phyloP scores from a whole-genome alignment of 1,140 invertebrate genomes.

The Onthophagus taurus region DNA sequence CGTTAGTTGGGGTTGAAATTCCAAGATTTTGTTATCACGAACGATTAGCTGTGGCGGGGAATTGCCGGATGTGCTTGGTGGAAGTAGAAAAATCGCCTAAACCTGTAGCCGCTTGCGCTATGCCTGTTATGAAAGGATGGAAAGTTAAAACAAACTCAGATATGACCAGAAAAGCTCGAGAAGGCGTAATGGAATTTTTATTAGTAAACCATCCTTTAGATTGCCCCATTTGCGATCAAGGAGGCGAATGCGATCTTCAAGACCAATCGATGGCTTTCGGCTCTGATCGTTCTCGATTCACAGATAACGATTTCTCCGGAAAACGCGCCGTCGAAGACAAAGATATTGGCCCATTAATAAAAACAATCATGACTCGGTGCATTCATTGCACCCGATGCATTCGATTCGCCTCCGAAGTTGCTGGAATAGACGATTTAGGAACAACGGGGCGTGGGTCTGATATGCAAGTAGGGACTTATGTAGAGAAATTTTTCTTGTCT shows the following conservation, averaged over 20 bases:
- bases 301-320: slow-evolving; percentile 86
- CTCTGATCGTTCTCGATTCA: slow-evolving; percentile 87
- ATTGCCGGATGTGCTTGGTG: slow-evolving; percentile 98
- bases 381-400: slow-evolving; percentile 99
- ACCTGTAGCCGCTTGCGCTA: slow-evolving; percentile 98
- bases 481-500: slow-evolving; percentile 95
- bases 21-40: slow-evolving; percentile 99
- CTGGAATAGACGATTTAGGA: slow-evolving; percentile 95
- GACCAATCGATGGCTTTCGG: slow-evolving; percentile 99
- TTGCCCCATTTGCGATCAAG: slow-evolving; percentile 99
- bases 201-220: slow-evolving; percentile 97
- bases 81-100: slow-evolving; percentile 93
- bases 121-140: slow-evolving; percentile 99
- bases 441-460: slow-evolving; percentile 92
- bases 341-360: slow-evolving; percentile 95
- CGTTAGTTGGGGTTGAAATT: slow-evolving; percentile 92
- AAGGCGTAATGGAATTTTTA: slow-evolving; percentile 99
- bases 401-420: slow-evolving; percentile 92
- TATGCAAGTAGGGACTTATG: slow-evolving; percentile 98
- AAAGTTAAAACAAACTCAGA: slow-evolving; percentile 96
- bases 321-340: slow-evolving; percentile 99
- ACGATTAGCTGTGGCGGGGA: slow-evolving; percentile 93
- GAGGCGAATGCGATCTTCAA: slow-evolving; percentile 98
- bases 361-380: slow-evolving; percentile 99
- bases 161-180: slow-evolving; percentile 85